Evolutionary conservation across 2,888 invertebrate genomes (phyloP), one percentile per base, ranked within the genome.

Genomic region (Philonicus albiceps): DNA sequence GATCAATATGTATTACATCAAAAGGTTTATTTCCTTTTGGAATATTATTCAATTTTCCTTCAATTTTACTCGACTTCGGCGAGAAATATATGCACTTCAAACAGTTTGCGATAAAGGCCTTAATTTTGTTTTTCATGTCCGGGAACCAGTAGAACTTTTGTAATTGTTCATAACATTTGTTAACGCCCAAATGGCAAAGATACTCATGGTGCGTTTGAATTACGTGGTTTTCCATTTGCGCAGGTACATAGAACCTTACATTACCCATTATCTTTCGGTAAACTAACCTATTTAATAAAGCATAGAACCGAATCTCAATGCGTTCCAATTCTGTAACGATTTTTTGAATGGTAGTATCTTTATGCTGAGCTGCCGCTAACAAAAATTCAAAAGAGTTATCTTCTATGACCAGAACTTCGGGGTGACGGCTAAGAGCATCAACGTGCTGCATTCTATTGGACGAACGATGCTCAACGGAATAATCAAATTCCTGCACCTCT

Each of bases 81-180:
- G 86, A 86, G 19, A 85, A 88, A 37, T 49, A 78, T n/a, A 85
- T 34, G 8, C 34, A 34, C 7, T 34, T 34, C 34, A 34, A 34
- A 34, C 34, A 34, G 34, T 34, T 34, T 7, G 34, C 34, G 34
- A 34, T 34, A 34, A 34, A 34, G 31, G 34, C 43, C 16, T 43
- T 64, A 7, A 88, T 87, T 73, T 87, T 87, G 1, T 74, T 76
- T 80, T 87, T 88, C 87, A 90, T 89, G 40, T 89, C 89, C 8
- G 90, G 90, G 87, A 91, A 90, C 89, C 90, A 91, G 88, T 90
- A 91, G 8, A 73, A 86, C 64, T 86, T 49, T 22, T 85, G 64
- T n/a, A 88, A 83, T 31, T 88, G 76, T 53, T 89, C 88, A 74
- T 88, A 74, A 64, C 88, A 89, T 89, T 90, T 90, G 0, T 90